These are phyloP conservation scores for Bombyx huttoni DNA, from an alignment of 2,888 invertebrate genomes.

Conservation along the genomic window DNA sequence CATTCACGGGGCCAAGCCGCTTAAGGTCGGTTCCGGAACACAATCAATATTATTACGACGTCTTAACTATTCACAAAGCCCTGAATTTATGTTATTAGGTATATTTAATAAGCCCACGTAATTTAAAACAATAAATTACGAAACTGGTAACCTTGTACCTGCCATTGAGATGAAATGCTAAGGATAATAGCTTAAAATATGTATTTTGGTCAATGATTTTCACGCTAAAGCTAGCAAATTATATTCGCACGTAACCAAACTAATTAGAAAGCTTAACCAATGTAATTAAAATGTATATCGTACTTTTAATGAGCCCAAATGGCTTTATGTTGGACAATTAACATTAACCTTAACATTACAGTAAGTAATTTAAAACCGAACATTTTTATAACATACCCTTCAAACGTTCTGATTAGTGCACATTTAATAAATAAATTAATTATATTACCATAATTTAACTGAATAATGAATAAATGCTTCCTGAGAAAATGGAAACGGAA, in stretches of 20 bases:
- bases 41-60: not conserved
- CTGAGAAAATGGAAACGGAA: too few species aligned
- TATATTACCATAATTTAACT: too few species aligned
- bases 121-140: not conserved
- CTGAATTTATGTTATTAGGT: not conserved
- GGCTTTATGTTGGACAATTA: not conserved
- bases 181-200: not conserved
- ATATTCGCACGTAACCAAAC: not conserved
- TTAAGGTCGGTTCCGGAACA: not conserved
- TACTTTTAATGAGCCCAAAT: not conserved
- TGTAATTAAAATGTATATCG: not conserved
- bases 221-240: not conserved
- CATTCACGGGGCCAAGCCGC: too few species aligned
- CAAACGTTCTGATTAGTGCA: not conserved
- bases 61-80: not conserved
- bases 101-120: not conserved
- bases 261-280: not conserved
- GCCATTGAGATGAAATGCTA: constrained; percentile 1
- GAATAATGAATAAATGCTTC: too few species aligned
- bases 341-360: not conserved
- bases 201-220: constrained; percentile 1
- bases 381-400: not conserved
- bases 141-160: not conserved
- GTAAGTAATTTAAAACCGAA: not conserved
- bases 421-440: too few species aligned